Evolutionary conservation across 2,888 invertebrate species (phyloP), one percentile per base, ranked within the genome.

Genomic region (Eupeodes luniger): DNA sequence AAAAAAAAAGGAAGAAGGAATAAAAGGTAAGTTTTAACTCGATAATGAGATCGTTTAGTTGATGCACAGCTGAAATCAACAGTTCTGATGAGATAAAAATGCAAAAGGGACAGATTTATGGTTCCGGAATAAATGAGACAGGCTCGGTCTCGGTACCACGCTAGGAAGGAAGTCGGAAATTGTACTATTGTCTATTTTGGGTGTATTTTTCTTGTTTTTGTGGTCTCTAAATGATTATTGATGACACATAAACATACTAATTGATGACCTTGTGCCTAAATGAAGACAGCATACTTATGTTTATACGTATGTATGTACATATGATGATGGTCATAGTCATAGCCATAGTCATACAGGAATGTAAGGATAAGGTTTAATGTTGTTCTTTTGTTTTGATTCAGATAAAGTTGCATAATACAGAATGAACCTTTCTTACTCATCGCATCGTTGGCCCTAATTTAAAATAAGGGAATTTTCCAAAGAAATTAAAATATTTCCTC

Each of bases 201-300:
- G 53, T 67, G 74, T 84, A 70, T 34, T 49, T 74, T 85, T 67
- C 61, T 80, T 87, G 87, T 84, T 84, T 40, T 57, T 84, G 83
- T 84, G 87, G 87, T 87, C 87, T 87, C 72, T 27, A 51, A 84
- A 76, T 62, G 84, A 80, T 74, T 74, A 81, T 51, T 78, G 85
- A 86, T 86, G 81, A 86, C 77, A 82, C 85, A 87, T 87, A 87
- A 87, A 87, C 83, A 80, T 36, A 74, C 80, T 87, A 87, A 87
- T 84, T 87, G 84, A 87, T 84, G 87, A 72, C 75, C 80, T 84
- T 83, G 83, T 74, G 66, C 67, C 76, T 55, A 77, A 87, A 84
- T 84, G 66, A 84, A 84, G 87, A 80, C 83, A 72, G 66, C 51
- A 44, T n/a, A 34, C 11, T 19, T 19, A 40, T 40, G 40, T 4